Conservation (phyloP, 2,888 invertebrate genomes). For the Latrodectus hesperus region DNA sequence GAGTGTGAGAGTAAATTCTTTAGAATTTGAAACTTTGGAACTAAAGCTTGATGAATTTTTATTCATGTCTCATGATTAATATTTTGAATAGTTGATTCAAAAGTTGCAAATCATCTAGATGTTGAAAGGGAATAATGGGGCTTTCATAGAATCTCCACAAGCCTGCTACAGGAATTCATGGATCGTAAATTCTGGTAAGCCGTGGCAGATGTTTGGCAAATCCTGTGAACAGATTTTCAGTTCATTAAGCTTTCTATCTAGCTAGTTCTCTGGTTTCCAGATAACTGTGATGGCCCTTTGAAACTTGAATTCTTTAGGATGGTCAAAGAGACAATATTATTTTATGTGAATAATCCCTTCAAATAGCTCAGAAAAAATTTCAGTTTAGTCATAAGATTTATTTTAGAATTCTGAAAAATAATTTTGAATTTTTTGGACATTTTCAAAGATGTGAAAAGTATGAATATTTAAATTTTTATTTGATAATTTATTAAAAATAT, state of each 20-base stretch:
- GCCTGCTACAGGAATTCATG: neutral
- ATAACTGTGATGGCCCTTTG: too few species aligned
- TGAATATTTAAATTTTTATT: too few species aligned
- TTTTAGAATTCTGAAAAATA: too few species aligned
- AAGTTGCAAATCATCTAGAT: neutral
- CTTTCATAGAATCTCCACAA: neutral
- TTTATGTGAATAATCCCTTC: neutral
- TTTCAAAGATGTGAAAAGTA: too few species aligned
- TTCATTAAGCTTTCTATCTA: neutral
- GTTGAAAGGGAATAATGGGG: neutral
- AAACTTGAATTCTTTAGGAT: too few species aligned
- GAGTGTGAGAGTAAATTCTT: neutral
- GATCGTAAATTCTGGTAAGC: slow-evolving; percentile 5
- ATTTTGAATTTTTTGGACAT: too few species aligned
- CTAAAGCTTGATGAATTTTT: neutral
- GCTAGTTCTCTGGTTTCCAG: neutral
- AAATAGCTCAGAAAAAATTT: neutral
- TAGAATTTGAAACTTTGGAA: neutral
- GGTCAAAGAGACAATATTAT: too few species aligned
- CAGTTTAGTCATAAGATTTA: too few species aligned
- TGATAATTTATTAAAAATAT: too few species aligned
- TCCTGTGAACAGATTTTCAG: neutral
- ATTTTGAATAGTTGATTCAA: neutral
- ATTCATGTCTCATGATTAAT: neutral
- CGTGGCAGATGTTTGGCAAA: neutral